These are phyloP conservation scores for Hozukius guyotensis DNA, from an alignment of 2,797 vertebrate genomes.

Conservation along the genomic window DNA sequence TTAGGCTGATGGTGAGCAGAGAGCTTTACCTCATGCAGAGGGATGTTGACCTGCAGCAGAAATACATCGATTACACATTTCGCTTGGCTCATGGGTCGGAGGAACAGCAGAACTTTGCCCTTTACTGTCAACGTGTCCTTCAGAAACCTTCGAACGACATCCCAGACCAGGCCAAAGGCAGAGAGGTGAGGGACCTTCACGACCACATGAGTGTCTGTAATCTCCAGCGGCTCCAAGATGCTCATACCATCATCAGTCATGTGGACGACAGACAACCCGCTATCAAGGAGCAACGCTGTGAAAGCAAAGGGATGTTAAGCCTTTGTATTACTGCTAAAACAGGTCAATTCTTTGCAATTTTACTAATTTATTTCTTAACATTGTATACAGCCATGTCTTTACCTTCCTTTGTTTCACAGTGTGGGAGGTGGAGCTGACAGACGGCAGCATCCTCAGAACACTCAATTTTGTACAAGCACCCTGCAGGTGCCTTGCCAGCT, in stretches of 20 bases:
- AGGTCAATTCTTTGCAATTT: not conserved
- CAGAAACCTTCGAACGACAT: not conserved
- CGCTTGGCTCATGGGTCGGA: not conserved
- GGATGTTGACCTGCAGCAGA: conserved; percentile 8
- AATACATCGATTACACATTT: not conserved
- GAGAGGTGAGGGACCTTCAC: conserved; percentile 45
- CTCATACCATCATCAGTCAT: conserved; percentile 15
- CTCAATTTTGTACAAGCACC: conserved; percentile 26
- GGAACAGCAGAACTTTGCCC: conserved; percentile 17
- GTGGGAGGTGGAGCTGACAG: conserved; percentile 39
- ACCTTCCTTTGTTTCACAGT: conserved; percentile 48
- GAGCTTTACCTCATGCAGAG: not conserved
- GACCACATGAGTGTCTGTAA: conserved; percentile 49
- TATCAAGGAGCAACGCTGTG: not conserved
- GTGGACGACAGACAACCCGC: conserved; percentile 26
- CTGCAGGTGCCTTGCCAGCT: conserved; percentile 38
- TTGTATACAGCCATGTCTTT: not conserved
- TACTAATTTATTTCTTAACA: not conserved
- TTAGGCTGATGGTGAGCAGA: not conserved
- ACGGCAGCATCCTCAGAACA: conserved; percentile 15
- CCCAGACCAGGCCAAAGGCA: conserved; percentile 13
- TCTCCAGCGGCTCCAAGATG: conserved; percentile 6
- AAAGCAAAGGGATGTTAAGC: not conserved
- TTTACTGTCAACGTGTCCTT: not conserved
- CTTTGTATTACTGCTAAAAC: not conserved